Percentiles rank a stretch among this genome's conserved stretches.
These are phyloP conservation scores for Tamandua tetradactyla DNA, from an alignment of 2,797 vertebrate genomes.

Conservation along the genomic window DNA sequence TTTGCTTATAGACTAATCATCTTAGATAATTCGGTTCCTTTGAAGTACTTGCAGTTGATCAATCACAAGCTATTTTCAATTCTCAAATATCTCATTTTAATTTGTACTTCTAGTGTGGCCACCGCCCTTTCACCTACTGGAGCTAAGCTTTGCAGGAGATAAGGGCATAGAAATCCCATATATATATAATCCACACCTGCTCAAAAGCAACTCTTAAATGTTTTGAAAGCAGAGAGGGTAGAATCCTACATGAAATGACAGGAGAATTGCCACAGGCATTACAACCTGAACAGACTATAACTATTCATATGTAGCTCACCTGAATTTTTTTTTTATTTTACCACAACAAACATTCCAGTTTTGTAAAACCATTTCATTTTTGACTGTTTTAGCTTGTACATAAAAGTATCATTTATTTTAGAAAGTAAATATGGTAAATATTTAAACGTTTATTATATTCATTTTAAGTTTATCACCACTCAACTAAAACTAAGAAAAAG, in stretches of 20 bases:
- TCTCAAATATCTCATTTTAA: background rate
- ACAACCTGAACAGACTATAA: background rate
- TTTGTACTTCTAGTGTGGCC: background rate
- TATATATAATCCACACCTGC: background rate
- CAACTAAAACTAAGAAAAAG: background rate
- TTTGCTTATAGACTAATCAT: background rate
- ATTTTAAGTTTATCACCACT: background rate
- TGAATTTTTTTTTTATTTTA: background rate
- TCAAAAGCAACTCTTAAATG: background rate
- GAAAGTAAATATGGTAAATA: slow-evolving; percentile 36
- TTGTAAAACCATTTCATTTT: slow-evolving; percentile 10
- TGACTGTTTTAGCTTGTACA: background rate
- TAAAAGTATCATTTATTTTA: slow-evolving; percentile 45
- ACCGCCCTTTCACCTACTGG: background rate
- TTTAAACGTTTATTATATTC: slow-evolving; percentile 1
- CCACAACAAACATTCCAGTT: background rate
- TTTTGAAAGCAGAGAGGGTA: background rate
- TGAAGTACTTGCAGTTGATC: slow-evolving; percentile 3
- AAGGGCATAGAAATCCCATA: background rate
- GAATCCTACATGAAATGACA: background rate
- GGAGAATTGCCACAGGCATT: background rate
- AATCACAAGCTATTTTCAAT: slow-evolving; percentile 4
- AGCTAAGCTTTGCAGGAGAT: background rate
- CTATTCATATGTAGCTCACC: background rate
- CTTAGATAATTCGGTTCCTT: background rate